These are phyloP conservation scores for Eidolon helvum DNA, from an alignment of 2,113 vertebrate genomes.

Conservation along the genomic window DNA sequence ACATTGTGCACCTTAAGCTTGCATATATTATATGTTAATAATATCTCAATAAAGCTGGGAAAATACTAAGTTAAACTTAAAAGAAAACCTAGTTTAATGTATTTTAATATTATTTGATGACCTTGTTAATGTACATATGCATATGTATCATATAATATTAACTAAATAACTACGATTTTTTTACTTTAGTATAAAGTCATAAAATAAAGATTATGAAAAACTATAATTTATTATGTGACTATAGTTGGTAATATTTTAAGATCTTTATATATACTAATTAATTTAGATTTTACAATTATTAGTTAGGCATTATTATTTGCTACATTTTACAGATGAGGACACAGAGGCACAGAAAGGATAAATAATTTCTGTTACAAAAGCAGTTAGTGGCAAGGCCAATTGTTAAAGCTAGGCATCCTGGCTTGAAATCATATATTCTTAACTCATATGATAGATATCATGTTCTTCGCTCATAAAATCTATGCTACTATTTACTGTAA, in stretches of 20 bases:
- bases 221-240: background rate
- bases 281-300: background rate
- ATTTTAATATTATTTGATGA: background rate
- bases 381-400: background rate
- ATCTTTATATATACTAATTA: background rate
- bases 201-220: background rate
- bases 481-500: background rate
- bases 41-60: background rate
- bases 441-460: background rate
- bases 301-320: background rate
- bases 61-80: background rate
- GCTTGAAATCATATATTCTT: background rate
- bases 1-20: background rate
- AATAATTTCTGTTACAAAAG: background rate
- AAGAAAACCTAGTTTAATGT: background rate
- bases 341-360: background rate
- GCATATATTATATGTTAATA: background rate
- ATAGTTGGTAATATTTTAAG: background rate
- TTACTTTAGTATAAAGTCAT: background rate
- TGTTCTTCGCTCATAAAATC: background rate
- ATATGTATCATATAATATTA: background rate
- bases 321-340: background rate
- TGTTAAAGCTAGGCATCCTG: background rate
- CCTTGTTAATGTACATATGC: background rate
- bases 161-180: background rate